These are phyloP conservation scores for Pseudorectes ferrugineus DNA, from an alignment of 2,113 vertebrate species.

Conservation along the genomic window DNA sequence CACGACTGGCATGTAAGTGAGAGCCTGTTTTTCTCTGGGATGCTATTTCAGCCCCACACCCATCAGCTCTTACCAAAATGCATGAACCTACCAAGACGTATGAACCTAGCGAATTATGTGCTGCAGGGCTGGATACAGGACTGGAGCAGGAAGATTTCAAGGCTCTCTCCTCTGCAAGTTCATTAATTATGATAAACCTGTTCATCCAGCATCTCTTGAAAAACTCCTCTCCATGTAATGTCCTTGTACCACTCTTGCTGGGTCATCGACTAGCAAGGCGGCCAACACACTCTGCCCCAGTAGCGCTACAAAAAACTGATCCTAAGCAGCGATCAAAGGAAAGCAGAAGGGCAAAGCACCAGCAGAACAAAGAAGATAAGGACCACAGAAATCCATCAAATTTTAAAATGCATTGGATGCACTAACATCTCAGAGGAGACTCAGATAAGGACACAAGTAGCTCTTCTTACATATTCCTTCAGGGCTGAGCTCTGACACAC, in stretches of 20 bases:
- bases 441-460: constrained; percentile 40
- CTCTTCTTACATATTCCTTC: constrained; percentile 6
- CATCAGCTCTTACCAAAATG: not conserved
- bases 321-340: not conserved
- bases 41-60: not conserved
- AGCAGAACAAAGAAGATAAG: constrained; percentile 41
- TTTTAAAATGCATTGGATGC: constrained; percentile 43
- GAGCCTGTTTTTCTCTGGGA: not conserved
- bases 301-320: not conserved
- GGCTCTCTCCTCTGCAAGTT: not conserved
- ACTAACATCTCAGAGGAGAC: constrained; percentile 26
- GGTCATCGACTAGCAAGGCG: not conserved
- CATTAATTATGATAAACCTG: constrained; percentile 8
- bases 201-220: not conserved
- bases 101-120: rapidly evolving
- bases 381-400: constrained; percentile 36
- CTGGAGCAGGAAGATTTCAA: not conserved
- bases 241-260: not conserved
- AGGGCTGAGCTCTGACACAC: not conserved
- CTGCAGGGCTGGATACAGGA: not conserved
- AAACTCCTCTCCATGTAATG: not conserved
- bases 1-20: not conserved
- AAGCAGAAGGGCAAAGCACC: constrained; percentile 17
- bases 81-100: not conserved
- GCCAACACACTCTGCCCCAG: not conserved